phyloP scores from a whole-genome alignment of 35 echinoderm and acorn worm species.

The Hemicentrotus pulcherrimus region DNA sequence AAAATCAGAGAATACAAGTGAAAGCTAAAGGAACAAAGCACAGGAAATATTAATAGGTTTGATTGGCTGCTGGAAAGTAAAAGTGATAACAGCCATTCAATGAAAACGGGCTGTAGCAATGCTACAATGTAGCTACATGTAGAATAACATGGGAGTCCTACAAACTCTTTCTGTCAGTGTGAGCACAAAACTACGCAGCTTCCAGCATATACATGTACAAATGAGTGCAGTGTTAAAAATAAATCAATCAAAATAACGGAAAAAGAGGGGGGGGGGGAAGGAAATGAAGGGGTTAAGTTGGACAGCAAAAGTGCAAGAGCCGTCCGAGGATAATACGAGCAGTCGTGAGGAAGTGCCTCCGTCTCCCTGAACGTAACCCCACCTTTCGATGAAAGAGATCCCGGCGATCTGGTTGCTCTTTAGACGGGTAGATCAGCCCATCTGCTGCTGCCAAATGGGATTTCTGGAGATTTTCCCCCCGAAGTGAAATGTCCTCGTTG shows the following conservation, averaged over 20 bases:
- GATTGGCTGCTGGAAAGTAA: too few relatives aligned
- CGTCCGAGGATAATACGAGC: not conserved
- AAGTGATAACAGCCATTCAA: too few relatives aligned
- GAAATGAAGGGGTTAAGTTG: not conserved
- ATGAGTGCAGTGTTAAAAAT: too few relatives aligned
- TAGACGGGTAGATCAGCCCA: not conserved
- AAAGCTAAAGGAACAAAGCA: too few relatives aligned
- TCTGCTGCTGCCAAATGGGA: not conserved
- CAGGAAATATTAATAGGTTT: too few relatives aligned
- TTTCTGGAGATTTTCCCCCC: not conserved
- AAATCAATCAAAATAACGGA: not conserved
- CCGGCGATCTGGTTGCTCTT: not conserved
- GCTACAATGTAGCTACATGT: too few relatives aligned
- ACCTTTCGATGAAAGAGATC: constrained; percentile 9
- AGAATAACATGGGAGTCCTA: too few relatives aligned
- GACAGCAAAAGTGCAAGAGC: not conserved
- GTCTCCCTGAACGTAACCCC: not conserved
- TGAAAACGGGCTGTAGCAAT: too few relatives aligned
- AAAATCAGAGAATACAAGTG: too few relatives aligned
- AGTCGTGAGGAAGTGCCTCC: not conserved
- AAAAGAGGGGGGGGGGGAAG: not conserved
- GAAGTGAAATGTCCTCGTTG: not conserved
- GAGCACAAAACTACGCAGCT: not conserved
- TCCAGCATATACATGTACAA: not conserved
- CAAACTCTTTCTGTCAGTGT: too few relatives aligned